Base-by-base conservation (phyloP, 2,797 vertebrate genomes). In the Prunella strophiata region DNA sequence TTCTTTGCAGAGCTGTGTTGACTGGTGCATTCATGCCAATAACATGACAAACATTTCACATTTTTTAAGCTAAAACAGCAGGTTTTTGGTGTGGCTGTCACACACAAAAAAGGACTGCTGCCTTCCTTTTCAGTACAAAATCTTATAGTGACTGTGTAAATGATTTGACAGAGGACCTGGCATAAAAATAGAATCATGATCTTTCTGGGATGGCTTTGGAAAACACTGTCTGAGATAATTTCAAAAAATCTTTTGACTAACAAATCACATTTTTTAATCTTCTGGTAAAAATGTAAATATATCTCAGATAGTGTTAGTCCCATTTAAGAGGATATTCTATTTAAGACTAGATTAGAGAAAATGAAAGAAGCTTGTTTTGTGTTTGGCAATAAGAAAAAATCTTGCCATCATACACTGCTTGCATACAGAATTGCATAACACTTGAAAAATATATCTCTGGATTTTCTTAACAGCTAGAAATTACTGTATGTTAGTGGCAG, bases 381-480 rank as follows among this genome's bases (percentile, higher is more conserved):
- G 9, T 73, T 92, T 90, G 74, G 40, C 66, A 89, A 12, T 78
- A 84, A 90, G 82, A 89, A 92, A 73, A 91, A 90, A 67, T 36
- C 36, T 36, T 36, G 54, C 27, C 0, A 0, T 77, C 66, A 57
- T 38, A 66, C 25, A 18, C 34, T 52, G 40, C 70, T 89, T 85
- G 21, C 51, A n/a, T 40, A 43, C 15, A 68, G 54, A 87, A 89
- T 52, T 78, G 7, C 14, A 16, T 65, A 50, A 42, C n/a, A 48
- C 16, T 72, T 72, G 25, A 59, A 89, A 77, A 92, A 91, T 30
- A 30, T 45, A 47, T 27, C 30, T 91, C 71, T 77, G 50, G 8
- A 50, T 92, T 85, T 91, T 80, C 70, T 54, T 45, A 61, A 54
- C 19, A 81, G 12, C 27, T 68, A 43, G 68, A 83, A 93, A 83